Conservation (phyloP, 2,888 invertebrate species). For the Cephalotes varians region DNA sequence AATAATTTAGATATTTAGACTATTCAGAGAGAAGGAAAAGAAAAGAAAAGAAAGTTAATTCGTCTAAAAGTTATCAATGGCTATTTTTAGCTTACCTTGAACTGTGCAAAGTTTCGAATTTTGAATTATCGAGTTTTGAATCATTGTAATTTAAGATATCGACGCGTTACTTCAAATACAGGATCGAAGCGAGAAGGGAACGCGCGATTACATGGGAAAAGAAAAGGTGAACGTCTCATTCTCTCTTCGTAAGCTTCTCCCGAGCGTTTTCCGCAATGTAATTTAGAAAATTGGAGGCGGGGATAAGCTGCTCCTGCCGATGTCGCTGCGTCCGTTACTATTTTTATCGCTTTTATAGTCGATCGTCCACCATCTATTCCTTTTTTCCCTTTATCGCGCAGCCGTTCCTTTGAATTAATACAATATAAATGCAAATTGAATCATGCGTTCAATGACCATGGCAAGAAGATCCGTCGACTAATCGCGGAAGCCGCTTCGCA, state of each 20-base stretch:
- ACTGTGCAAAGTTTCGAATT: background rate
- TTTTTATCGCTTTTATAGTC: conserved; percentile 55
- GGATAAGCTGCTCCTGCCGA: conserved; percentile 76
- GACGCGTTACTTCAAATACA: background rate
- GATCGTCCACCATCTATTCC: conserved; percentile 14
- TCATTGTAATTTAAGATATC: background rate
- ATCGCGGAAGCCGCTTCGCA: conserved; percentile 30
- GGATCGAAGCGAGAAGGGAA: background rate
- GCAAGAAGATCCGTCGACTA: conserved; percentile 53
- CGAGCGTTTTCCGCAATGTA: conserved; percentile 71
- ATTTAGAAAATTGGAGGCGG: conserved; percentile 79
- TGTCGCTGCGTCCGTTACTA: conserved; percentile 70
- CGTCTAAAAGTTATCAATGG: background rate
- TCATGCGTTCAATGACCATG: conserved; percentile 62
- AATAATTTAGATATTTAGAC: conserved; percentile 2
- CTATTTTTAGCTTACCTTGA: background rate
- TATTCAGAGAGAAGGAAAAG: background rate
- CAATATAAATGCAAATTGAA: conserved; percentile 82
- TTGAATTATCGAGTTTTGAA: conserved; percentile 20
- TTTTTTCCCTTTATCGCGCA: conserved; percentile 15
- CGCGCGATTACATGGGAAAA: background rate
- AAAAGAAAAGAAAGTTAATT: background rate
- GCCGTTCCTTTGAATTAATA: conserved; percentile 78
- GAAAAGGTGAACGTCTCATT: background rate
- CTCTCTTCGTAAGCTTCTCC: conserved; percentile 65